These are phyloP conservation scores for Helicolenus hilgendorfi DNA, from an alignment of 2,797 vertebrate species.

Conservation along the genomic window DNA sequence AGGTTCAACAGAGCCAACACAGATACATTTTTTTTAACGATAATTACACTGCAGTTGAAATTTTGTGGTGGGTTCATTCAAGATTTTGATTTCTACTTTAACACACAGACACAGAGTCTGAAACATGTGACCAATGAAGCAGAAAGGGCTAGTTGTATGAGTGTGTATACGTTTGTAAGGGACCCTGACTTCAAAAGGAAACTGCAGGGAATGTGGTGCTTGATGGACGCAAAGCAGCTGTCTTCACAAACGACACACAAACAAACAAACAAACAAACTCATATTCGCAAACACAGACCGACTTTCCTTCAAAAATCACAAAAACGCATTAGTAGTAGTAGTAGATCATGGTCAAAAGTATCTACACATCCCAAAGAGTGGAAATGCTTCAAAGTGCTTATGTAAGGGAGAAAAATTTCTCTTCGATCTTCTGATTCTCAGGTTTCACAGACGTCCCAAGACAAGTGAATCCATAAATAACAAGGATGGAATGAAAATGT, in stretches of 20 bases:
- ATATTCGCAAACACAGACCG: not conserved
- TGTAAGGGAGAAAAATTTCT: not conserved
- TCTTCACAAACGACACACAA: not conserved
- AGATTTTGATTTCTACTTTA: not conserved
- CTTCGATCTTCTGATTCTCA: not conserved
- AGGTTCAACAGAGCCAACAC: not conserved
- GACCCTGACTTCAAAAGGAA: slow-evolving; percentile 45
- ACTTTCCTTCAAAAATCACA: not conserved
- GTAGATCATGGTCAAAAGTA: not conserved
- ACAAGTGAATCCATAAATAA: slow-evolving; percentile 31
- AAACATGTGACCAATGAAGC: not conserved
- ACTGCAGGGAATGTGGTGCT: slow-evolving; percentile 41
- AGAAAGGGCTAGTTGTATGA: slow-evolving; percentile 7
- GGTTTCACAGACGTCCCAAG: slow-evolving; percentile 16
- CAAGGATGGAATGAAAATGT: not conserved
- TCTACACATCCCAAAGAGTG: not conserved
- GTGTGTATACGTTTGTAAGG: slow-evolving; percentile 1
- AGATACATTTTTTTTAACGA: not conserved
- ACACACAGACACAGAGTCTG: too few relatives aligned
- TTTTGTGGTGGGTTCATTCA: not conserved
- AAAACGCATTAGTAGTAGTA: not conserved
- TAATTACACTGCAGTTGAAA: not conserved
- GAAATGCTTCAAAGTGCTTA: not conserved
- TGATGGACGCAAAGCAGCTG: slow-evolving; percentile 74
- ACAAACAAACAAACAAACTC: slow-evolving; percentile 18